Base-by-base conservation (phyloP, 2,113 vertebrate species). In the Melanerpes formicivorus region DNA sequence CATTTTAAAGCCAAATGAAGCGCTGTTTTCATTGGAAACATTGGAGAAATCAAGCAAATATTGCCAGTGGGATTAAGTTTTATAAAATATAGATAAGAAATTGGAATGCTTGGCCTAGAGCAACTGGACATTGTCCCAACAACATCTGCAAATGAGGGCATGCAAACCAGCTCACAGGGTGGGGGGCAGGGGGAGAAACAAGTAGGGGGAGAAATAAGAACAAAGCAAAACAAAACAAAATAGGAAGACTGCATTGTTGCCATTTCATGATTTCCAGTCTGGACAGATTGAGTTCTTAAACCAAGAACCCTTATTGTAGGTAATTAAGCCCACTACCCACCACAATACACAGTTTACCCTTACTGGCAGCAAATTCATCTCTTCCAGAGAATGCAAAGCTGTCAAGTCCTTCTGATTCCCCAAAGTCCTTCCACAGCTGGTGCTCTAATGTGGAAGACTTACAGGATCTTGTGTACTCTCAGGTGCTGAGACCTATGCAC, bases 41-140 rank as follows among this genome's bases (percentile, higher is more conserved):
- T 59, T 77, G 72, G 29, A 92, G 52, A 92, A 93, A 93, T 90
- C 89, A 91, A 80, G 64, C 63, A 90, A 93, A 89, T 79, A 87
- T 74, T 91, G 75, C 91, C 89, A 74, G 48, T 67, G 84, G 48
- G 69, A 82, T 87, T 90, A 90, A 77, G 52, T 87, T 93, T 87
- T 80, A 82, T 85, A 92, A 95, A 96, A 94, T 85, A 87, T 63
- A 94, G 87, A 90, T 93, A 90, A 92, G 81, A 93, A 93, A 89
- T 89, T 67, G 74, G 32, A 87, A 84, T 89, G 37, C 80, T 93
- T 95, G 67, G 56, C 79, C 75, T 85, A 64, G 62, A 87, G 87
- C 84, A 89, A 84, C 63, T 34, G 95, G 77, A 93, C 78, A 80
- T 63, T 59, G 80, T 64, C 88, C 84, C 75, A 86, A 76, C 44